Evolutionary conservation across 1,140 invertebrate species (phyloP).

Genomic region (Eumeta japonica): DNA sequence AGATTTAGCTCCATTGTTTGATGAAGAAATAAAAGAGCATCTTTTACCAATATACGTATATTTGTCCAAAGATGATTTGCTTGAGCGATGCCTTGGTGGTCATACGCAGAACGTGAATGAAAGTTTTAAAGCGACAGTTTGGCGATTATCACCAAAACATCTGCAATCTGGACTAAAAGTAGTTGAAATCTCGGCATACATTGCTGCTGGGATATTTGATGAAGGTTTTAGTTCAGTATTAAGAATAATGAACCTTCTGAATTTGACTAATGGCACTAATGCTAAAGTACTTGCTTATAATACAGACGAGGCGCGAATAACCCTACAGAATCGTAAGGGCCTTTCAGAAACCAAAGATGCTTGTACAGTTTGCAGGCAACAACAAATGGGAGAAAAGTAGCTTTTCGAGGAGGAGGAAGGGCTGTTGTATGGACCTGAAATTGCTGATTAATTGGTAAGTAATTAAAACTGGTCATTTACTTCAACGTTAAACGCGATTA

Average conservation of each 20-base stretch:
- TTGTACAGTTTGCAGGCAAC: too few species aligned
- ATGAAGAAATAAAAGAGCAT: not conserved
- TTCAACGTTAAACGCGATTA: too few species aligned
- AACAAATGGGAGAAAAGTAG: too few species aligned
- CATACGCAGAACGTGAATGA: conserved; percentile 3
- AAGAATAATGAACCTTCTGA: not conserved
- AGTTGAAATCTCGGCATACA: conserved; percentile 5
- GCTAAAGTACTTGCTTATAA: not conserved
- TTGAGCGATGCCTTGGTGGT: not conserved
- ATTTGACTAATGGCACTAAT: not conserved
- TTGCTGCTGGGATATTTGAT: conserved; percentile 4
- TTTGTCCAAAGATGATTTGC: not conserved
- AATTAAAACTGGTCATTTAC: too few species aligned
- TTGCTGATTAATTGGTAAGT: too few species aligned
- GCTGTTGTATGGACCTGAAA: too few species aligned
- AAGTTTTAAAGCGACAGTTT: conserved; percentile 3
- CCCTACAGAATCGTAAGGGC: too few species aligned
- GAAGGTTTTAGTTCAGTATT: conserved; percentile 5
- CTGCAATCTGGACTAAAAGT: conserved; percentile 3
- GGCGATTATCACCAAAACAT: conserved; percentile 4
- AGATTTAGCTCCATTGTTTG: not conserved
- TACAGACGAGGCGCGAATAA: too few species aligned
- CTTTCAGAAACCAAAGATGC: too few species aligned
- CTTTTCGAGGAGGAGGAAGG: too few species aligned
- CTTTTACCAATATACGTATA: not conserved